Evolutionary conservation across 2,888 invertebrate species (phyloP).

Genomic region (Ornithoptera alexandrae): DNA sequence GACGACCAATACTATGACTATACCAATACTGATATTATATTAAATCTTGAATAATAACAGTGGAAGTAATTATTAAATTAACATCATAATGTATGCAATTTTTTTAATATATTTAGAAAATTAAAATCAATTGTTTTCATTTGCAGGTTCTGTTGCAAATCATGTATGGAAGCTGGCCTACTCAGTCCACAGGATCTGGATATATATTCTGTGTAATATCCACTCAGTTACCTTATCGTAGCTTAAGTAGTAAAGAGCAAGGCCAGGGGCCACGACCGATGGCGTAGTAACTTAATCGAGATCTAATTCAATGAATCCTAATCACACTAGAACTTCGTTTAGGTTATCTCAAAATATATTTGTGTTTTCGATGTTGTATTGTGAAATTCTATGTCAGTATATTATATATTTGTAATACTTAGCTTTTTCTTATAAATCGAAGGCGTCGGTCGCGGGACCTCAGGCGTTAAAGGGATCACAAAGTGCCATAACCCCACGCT

Average conservation of each 20-base stretch:
- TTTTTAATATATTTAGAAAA: background rate
- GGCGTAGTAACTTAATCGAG: background rate
- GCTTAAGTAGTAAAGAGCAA: slow-evolving; percentile 7
- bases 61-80: too few relatives aligned
- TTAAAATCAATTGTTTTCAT: background rate
- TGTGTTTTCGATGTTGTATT: slow-evolving; percentile 23
- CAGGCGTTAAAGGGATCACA: slow-evolving; percentile 20
- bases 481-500: slow-evolving; percentile 27
- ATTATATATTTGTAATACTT: background rate
- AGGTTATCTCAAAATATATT: background rate
- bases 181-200: slow-evolving; percentile 63
- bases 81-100: too few relatives aligned
- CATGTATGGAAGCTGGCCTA: slow-evolving; percentile 93
- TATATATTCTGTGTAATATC: slow-evolving; percentile 8
- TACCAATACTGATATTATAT: too few relatives aligned
- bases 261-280: slow-evolving; percentile 30
- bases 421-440: background rate
- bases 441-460: slow-evolving; percentile 17
- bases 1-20: too few relatives aligned
- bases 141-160: slow-evolving; percentile 92
- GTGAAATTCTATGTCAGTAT: slow-evolving; percentile 1
- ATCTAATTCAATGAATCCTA: background rate
- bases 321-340: background rate
- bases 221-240: slow-evolving; percentile 24
- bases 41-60: too few relatives aligned